Evolutionary conservation across 2,888 invertebrate genomes (phyloP).

Genomic region (Idaea aversata): DNA sequence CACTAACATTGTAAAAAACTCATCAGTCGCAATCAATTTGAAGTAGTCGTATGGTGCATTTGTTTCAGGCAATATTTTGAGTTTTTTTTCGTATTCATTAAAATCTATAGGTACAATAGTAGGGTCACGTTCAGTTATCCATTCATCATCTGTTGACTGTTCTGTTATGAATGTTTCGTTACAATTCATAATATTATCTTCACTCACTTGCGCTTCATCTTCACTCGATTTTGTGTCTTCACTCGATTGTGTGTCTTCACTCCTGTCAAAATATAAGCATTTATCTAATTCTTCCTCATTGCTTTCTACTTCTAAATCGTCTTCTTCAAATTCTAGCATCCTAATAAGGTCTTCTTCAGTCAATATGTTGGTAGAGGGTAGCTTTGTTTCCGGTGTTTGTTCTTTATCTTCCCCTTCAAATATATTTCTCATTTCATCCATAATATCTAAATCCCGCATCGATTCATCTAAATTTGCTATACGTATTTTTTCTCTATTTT

Average conservation of each 20-base stretch:
- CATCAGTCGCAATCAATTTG: too few relatives aligned
- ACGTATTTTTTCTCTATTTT: constrained; percentile 3
- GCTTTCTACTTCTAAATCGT: constrained; percentile 11
- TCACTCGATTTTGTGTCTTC: constrained; percentile 5
- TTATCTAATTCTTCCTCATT: constrained; percentile 11
- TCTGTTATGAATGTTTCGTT: constrained; percentile 2
- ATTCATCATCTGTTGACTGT: too few relatives aligned
- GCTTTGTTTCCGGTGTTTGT: too few relatives aligned
- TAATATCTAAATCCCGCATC: constrained; percentile 8
- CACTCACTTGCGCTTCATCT: constrained; percentile 1
- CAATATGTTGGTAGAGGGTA: too few relatives aligned
- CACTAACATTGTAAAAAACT: too few relatives aligned
- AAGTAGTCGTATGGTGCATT: too few relatives aligned
- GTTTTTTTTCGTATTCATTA: too few relatives aligned
- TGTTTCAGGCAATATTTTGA: too few relatives aligned
- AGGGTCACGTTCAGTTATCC: too few relatives aligned
- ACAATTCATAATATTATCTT: too few relatives aligned
- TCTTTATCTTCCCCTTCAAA: constrained; percentile 18
- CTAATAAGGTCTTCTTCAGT: constrained; percentile 22
- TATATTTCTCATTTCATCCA: constrained; percentile 22
- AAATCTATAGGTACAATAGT: too few relatives aligned
- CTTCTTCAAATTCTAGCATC: constrained; percentile 20
- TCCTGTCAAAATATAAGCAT: constrained; percentile 7
- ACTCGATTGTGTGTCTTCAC: constrained; percentile 8
- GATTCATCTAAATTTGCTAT: constrained; percentile 4